A percentile compares a stretch with the other conserved stretches of the same genome.
phyloP scores from a whole-genome alignment of 2,888 invertebrate species.

The Agriopis marginaria region DNA sequence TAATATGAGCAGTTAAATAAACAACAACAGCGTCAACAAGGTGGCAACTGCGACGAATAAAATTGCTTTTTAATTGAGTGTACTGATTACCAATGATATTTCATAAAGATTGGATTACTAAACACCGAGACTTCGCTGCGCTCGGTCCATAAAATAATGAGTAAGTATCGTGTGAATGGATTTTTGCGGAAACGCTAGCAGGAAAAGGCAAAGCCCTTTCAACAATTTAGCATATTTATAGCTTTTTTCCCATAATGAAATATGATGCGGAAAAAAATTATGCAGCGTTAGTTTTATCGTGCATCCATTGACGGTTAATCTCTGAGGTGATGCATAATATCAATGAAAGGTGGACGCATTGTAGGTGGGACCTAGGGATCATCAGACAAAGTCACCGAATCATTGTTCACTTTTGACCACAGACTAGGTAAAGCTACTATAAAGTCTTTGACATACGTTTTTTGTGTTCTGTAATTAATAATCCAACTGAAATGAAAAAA shows the following conservation, averaged over 20 bases:
- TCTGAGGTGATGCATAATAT: constrained; percentile 36
- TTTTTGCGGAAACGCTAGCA: constrained; percentile 29
- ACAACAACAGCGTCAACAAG: no score
- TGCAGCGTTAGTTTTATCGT: constrained; percentile 40
- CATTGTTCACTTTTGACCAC: no score
- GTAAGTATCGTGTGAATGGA: not conserved
- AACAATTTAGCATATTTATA: constrained; percentile 35
- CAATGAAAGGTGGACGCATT: constrained; percentile 22
- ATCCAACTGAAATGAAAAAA: no score
- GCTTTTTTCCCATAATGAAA: constrained; percentile 35
- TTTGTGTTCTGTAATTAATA: no score
- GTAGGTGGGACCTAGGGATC: not conserved
- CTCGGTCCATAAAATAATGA: not conserved
- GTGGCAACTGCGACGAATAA: no score
- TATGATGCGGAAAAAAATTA: constrained; percentile 36
- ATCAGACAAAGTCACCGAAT: not conserved
- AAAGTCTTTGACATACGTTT: no score
- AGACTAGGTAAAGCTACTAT: no score
- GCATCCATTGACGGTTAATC: constrained; percentile 46
- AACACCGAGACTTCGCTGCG: no score
- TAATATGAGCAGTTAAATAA: no score
- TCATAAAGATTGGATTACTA: no score
- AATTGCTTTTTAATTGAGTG: no score
- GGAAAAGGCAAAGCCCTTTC: constrained; percentile 30
- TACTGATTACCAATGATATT: no score